These are phyloP conservation scores for Lasiurus cinereus DNA, from an alignment of 2,113 vertebrate species.

Conservation along the genomic window DNA sequence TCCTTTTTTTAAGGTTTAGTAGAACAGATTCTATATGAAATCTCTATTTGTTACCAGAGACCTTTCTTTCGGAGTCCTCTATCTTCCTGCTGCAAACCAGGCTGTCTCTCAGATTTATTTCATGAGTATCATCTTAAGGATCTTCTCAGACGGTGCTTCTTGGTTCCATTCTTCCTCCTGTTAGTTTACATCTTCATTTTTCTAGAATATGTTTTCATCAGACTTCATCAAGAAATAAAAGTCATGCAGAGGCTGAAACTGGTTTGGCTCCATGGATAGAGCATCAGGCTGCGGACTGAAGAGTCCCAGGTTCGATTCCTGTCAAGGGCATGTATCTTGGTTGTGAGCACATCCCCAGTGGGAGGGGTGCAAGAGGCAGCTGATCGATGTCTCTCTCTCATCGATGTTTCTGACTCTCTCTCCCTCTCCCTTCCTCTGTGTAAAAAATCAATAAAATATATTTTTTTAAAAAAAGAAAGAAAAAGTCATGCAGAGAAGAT, in stretches of 20 bases:
- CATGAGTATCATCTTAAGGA: neutral
- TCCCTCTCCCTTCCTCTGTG: too few species aligned
- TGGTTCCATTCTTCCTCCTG: neutral
- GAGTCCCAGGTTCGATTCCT: too few species aligned
- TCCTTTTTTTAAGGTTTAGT: neutral
- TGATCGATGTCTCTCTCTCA: too few species aligned
- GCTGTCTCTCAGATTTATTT: neutral
- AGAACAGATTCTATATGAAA: neutral
- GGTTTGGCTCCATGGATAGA: too few species aligned
- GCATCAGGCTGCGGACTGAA: too few species aligned
- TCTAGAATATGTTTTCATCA: neutral
- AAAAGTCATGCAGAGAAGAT: neutral
- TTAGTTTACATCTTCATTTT: neutral
- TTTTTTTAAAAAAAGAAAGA: too few species aligned
- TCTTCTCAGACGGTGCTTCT: neutral
- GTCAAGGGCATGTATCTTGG: too few species aligned
- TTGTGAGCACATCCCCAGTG: too few species aligned
- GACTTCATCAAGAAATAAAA: neutral
- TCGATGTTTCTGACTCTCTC: too few species aligned
- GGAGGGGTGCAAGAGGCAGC: too few species aligned
- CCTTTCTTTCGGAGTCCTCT: neutral
- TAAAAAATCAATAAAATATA: too few species aligned
- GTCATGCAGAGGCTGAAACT: too few species aligned
- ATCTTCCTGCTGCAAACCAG: neutral
- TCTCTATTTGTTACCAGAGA: neutral